A percentile compares a stretch with the other conserved stretches of the same genome.
Evolutionary conservation across 2,888 invertebrate genomes (phyloP).

Genomic region (Eupeodes latifasciatus): DNA sequence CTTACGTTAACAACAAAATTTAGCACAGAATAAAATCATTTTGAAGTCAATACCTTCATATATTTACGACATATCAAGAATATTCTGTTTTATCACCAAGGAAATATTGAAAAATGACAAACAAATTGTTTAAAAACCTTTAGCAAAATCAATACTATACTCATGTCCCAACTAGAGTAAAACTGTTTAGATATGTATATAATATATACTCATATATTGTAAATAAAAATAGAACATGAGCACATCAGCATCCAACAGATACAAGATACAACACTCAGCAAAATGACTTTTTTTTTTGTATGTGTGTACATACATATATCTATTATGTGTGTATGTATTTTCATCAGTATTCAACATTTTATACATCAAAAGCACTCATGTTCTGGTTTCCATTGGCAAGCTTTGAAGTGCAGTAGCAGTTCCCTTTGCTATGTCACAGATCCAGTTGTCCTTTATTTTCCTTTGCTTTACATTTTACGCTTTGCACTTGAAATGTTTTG

Average conservation of each 20-base stretch:
- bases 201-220: neutral
- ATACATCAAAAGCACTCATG: constrained; percentile 50
- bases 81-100: no score
- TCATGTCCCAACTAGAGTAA: neutral
- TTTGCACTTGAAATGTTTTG: constrained; percentile 23
- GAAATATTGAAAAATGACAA: neutral
- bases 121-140: neutral
- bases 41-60: no score
- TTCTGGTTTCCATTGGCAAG: constrained; percentile 65
- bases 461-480: constrained; percentile 46
- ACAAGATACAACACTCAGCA: constrained; percentile 14
- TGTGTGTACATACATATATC: neutral
- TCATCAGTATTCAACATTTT: constrained; percentile 49
- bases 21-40: no score
- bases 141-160: neutral
- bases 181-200: neutral
- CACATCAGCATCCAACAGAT: constrained; percentile 2
- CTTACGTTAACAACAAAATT: no score
- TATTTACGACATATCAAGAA: no score
- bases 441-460: constrained; percentile 34
- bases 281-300: neutral
- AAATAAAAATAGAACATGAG: neutral
- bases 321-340: neutral
- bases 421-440: constrained; percentile 59
- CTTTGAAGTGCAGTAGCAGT: constrained; percentile 46